Evolutionary conservation across 2,888 invertebrate species (phyloP), one percentile per base, ranked within the genome.

Genomic region (Brenthis daphne): DNA sequence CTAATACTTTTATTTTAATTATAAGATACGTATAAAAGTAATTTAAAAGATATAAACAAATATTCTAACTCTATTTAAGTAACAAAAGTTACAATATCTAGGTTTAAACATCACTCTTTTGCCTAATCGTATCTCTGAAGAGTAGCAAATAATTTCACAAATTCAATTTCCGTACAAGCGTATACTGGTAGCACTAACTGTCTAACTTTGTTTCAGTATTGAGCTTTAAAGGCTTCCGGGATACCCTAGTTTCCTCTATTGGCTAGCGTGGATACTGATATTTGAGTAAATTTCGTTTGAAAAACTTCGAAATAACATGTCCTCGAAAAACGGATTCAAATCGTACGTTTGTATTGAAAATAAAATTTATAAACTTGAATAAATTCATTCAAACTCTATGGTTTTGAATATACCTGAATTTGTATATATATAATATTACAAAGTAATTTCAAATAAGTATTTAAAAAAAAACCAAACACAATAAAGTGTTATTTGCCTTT

Each of bases 161-260:
- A 77, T 77, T 85, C 84, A 86, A 86, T 86, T 86, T 86, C 85
- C 86, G 79, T 74, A 72, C 70, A 70, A 77, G 73, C 78, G 79
- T 77, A 81, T 77, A 82, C 82, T 79, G 75, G 74, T 57, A 68
- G 68, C 79, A 76, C 75, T 82, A 80, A 83, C 79, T 79, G 79
- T 76, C 76, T 73, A 85, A 85, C 79, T 82, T 85, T 75, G 72
- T 72, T 74, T 74, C 67, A 50, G 58, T 77, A 68, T 74, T 76
- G 76, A 74, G 75, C 68, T 76, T 73, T 75, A 74, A 69, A 74
- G 73, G 76, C 72, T 74, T 74, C 72, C 64, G 69, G 69, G 56
- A 70, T 72, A 72, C 54, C 65, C 58, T 64, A 72, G 69, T 73
- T 72, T 68, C 68, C 58, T 8, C 37, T 69, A 71, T 68, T 71